Conservation (phyloP, 2,113 vertebrate species). For the Ovibos moschatus region DNA sequence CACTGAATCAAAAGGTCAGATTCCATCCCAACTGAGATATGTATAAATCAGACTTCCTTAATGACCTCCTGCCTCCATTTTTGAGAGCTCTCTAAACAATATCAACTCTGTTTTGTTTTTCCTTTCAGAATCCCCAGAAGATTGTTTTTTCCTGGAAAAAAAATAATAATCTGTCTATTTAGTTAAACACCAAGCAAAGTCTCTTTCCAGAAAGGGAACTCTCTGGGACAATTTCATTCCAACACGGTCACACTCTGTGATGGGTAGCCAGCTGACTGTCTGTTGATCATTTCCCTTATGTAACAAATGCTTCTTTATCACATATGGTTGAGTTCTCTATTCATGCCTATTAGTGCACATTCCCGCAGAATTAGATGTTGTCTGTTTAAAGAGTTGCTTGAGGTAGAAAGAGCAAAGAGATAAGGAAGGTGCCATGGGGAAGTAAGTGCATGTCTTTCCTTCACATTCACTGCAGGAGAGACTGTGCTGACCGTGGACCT, state of each 20-base stretch:
- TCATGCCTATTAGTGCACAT: fast-evolving
- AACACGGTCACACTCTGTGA: not conserved
- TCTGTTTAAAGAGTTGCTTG: not conserved
- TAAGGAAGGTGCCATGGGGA: not conserved
- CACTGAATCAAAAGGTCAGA: not conserved
- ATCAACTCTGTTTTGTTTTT: not conserved
- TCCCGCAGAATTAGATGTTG: not conserved
- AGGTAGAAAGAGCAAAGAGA: not conserved
- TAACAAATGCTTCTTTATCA: not conserved
- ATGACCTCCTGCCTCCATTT: not conserved
- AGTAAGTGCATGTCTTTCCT: not conserved
- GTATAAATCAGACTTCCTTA: not conserved
- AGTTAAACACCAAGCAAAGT: not conserved
- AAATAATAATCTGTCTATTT: not conserved
- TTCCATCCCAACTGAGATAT: not conserved
- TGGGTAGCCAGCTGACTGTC: not conserved
- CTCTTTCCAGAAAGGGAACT: not conserved
- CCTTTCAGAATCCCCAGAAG: not conserved
- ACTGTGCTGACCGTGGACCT: not conserved
- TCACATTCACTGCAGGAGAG: not conserved
- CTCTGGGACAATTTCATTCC: not conserved
- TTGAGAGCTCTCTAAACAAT: not conserved
- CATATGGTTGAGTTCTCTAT: not conserved
- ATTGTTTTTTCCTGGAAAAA: not conserved
- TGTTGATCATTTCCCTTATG: not conserved